These are phyloP conservation scores for Psephotus haematonotus DNA, from an alignment of 2,113 vertebrate species.

Conservation along the genomic window DNA sequence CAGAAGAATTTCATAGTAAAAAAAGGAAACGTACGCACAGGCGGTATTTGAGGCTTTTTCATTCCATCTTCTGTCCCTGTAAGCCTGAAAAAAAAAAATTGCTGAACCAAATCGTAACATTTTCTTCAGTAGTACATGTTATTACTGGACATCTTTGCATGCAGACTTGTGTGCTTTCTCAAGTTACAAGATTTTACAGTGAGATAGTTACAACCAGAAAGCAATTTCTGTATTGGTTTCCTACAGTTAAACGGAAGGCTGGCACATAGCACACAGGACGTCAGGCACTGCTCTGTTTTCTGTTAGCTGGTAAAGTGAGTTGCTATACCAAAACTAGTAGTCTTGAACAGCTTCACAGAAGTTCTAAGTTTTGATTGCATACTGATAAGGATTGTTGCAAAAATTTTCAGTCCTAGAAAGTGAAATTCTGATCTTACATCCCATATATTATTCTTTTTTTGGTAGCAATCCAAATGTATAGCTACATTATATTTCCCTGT, in stretches of 20 bases:
- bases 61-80: neutral
- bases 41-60: neutral
- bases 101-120: neutral
- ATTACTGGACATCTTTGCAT: neutral
- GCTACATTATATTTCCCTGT: neutral
- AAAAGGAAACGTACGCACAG: neutral
- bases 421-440: neutral
- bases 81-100: neutral
- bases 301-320: neutral
- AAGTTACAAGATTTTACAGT: neutral
- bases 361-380: neutral
- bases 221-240: neutral
- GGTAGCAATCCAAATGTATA: neutral
- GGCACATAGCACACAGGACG: neutral
- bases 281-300: neutral
- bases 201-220: neutral
- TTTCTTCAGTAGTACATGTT: neutral
- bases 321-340: neutral
- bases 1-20: neutral
- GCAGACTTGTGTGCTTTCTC: neutral
- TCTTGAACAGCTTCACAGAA: rapidly evolving
- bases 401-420: neutral
- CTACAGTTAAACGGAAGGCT: neutral
- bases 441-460: neutral
- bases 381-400: neutral